phyloP scores from a whole-genome alignment of 2,888 invertebrate genomes.

The Cybosia mesomella region DNA sequence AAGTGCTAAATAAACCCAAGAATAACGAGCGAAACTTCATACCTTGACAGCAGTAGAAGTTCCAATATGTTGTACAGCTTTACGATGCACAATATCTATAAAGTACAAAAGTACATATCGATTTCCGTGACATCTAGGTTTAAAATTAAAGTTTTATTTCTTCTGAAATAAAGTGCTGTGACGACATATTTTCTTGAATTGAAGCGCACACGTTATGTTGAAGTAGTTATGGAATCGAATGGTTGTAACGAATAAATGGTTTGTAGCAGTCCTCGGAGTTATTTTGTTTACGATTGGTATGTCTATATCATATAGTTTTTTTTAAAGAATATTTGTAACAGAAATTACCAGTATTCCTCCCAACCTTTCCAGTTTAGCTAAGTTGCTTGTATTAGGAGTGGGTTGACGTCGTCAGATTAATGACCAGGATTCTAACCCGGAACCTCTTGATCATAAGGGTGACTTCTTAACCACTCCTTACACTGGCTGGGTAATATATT shows the following conservation, averaged over 20 bases:
- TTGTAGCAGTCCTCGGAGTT: background rate
- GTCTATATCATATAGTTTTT: no score
- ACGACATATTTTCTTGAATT: slow-evolving; percentile 11
- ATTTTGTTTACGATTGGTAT: background rate
- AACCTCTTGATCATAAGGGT: no score
- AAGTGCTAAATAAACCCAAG: slow-evolving; percentile 33
- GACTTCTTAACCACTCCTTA: no score
- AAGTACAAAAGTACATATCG: slow-evolving; percentile 31
- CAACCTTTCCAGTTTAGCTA: no score
- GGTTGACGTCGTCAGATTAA: no score
- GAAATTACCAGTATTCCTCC: no score
- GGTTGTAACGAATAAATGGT: background rate
- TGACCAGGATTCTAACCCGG: no score
- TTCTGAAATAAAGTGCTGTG: slow-evolving; percentile 9
- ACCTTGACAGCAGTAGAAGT: slow-evolving; percentile 16
- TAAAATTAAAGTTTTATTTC: slow-evolving; percentile 26
- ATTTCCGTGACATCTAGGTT: slow-evolving; percentile 28
- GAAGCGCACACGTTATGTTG: background rate
- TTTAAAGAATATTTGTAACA: no score
- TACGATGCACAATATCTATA: slow-evolving; percentile 38
- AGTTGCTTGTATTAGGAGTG: no score
- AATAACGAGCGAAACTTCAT: slow-evolving; percentile 28
- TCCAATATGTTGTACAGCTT: slow-evolving; percentile 37
- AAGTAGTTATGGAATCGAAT: slow-evolving; percentile 7
- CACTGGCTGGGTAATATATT: no score